Conservation (phyloP, 2,888 invertebrate genomes). For the Napeogenes sylphis region DNA sequence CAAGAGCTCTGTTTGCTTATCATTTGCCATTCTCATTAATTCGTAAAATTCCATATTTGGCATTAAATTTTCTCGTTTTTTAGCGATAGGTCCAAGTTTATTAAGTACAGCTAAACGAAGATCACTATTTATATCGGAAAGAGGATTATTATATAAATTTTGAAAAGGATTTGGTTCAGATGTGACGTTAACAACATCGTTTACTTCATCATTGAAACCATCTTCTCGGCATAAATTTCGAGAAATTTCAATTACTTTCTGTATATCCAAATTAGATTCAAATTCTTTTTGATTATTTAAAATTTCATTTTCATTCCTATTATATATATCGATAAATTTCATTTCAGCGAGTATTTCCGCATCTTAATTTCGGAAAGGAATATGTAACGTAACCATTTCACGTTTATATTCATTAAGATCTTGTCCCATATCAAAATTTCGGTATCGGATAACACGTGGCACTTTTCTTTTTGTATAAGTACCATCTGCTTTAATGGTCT, state of each 20-base stretch:
- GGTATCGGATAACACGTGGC: conserved; percentile 21
- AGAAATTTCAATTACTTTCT: conserved; percentile 36
- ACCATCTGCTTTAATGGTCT: conserved; percentile 27
- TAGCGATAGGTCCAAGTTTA: conserved; percentile 6
- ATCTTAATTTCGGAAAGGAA: conserved; percentile 28
- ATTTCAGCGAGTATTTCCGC: conserved; percentile 21
- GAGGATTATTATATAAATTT: too few species aligned
- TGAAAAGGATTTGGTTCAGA: too few species aligned
- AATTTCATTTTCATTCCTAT: conserved; percentile 40
- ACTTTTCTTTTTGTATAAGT: too few species aligned
- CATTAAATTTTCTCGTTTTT: neutral
- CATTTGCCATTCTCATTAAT: too few species aligned
- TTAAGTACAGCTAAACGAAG: neutral
- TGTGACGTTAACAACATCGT: neutral
- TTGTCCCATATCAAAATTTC: conserved; percentile 43
- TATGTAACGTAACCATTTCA: conserved; percentile 34
- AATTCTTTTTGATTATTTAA: conserved; percentile 39
- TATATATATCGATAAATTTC: conserved; percentile 32
- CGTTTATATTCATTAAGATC: conserved; percentile 42
- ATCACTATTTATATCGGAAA: too few species aligned
- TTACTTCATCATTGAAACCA: conserved; percentile 9
- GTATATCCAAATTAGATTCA: conserved; percentile 42
- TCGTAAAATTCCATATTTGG: too few species aligned
- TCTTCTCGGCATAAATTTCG: conserved; percentile 21
- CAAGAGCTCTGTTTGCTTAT: too few species aligned